A percentile compares a stretch with the other conserved stretches of the same genome.
Evolutionary conservation across 2,113 vertebrate genomes (phyloP).

Genomic region (Rousettus leschenaultii): DNA sequence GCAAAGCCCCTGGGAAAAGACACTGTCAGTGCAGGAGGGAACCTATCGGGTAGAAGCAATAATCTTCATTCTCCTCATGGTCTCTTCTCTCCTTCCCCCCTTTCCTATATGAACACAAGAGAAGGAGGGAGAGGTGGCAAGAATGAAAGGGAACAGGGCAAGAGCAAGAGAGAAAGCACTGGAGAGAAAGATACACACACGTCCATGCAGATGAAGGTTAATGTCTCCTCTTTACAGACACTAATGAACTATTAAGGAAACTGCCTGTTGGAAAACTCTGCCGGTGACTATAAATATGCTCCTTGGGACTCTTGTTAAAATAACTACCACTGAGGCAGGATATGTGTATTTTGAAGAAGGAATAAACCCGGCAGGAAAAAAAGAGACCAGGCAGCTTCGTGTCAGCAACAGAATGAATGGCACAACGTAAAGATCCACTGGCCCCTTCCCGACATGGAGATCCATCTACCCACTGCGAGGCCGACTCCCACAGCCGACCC

Average conservation of each 20-base stretch:
- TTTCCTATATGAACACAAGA: neutral
- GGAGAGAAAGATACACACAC: neutral
- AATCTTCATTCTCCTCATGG: neutral
- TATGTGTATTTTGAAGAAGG: neutral
- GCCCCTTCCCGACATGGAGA: neutral
- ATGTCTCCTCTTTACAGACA: conserved; percentile 29
- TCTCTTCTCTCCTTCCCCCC: neutral
- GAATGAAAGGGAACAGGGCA: neutral
- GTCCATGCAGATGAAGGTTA: neutral
- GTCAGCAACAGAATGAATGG: neutral
- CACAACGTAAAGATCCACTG: neutral
- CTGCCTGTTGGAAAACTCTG: conserved; percentile 40
- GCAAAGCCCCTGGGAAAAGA: neutral
- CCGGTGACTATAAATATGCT: conserved; percentile 51
- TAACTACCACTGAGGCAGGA: conserved; percentile 41
- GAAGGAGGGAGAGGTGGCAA: neutral
- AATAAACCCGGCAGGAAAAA: conserved; percentile 20
- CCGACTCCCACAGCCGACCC: neutral
- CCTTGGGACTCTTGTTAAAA: conserved; percentile 43
- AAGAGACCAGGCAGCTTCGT: neutral
- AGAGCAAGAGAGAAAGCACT: neutral
- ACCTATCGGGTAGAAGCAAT: neutral
- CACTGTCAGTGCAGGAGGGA: neutral
- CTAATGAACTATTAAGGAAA: conserved; percentile 56
- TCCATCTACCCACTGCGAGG: neutral